Base-by-base conservation (phyloP, 1,140 invertebrate genomes). In the Lamellibrachia luymesi region DNA sequence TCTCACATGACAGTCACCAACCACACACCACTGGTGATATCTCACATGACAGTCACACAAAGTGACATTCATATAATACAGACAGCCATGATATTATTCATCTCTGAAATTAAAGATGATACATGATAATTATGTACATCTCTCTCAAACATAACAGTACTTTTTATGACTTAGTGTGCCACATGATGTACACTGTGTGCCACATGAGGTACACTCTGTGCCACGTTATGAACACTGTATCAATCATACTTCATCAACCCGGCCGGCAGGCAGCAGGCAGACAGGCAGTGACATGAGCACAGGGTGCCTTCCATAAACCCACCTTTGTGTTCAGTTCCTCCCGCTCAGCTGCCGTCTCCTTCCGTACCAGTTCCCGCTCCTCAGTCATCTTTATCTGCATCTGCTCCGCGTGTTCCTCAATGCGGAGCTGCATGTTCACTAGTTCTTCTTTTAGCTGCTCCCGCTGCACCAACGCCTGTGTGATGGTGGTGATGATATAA, bases 391-490 rank as follows among this genome's bases (percentile, higher is more conserved):
- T 94, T 7, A 64, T 89, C 94, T 95, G 94, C 13, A 94, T 94
- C 8, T 95, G 94, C 13, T 91, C 91, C 10, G 95, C 94, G 51
- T 95, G 94, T 38, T 94, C 90, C 64, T 95, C 95, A 94, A 95
- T 94, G 51, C 95, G 94, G 49, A 94, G 92, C 50, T 94, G 94
- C 94, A 95, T 94, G 51, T 94, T 94, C 5, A 90, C 93, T 49
- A 96, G 94, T 91, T 96, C 95, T 50, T 95, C 95, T 90, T 92
- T 93, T 51, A 95, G 64, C 91, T 95, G 95, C 56, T 95, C 95
- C 91, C 95, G 95, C 89, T 96, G 94, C 17, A 95, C 95, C 89
- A 95, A 92, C 4, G 95, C 95, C 95, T 96, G 93, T 56, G 90
- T 49, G 56, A 50, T 90, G 50, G 22, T 50, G 27, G 27, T 27